Percentiles rank a stretch among this genome's conserved stretches.
phyloP scores from a whole-genome alignment of 1,140 invertebrate genomes.

The Leguminivora glycinivorella region DNA sequence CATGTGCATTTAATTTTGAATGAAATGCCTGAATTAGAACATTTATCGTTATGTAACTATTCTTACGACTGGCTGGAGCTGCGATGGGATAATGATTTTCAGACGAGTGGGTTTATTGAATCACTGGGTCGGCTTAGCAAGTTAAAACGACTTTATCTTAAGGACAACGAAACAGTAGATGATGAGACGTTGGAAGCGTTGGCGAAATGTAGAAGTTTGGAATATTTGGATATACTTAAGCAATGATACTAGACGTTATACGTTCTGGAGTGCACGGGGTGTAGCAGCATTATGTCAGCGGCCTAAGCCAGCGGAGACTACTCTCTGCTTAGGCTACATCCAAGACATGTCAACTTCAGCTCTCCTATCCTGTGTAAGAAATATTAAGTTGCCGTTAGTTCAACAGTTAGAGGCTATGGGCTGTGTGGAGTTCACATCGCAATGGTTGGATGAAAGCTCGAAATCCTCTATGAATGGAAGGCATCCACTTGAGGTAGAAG shows the following conservation, averaged over 20 bases:
- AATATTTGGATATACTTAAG: background rate
- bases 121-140: background rate
- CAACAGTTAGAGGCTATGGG: background rate
- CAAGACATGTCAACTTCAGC: background rate
- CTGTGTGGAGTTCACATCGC: background rate
- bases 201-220: background rate
- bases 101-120: background rate
- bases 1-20: background rate
- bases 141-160: background rate
- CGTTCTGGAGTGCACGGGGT: background rate
- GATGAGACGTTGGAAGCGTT: background rate
- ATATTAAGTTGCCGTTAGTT: background rate
- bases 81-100: background rate
- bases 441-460: background rate
- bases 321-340: background rate
- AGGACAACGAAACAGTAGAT: background rate
- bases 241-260: background rate
- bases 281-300: background rate
- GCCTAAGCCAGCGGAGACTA: background rate
- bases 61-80: background rate
- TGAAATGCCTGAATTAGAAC: background rate
- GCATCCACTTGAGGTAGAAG: background rate
- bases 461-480: background rate
- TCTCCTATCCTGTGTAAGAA: background rate
- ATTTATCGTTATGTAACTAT: background rate